Evolutionary conservation across 2,797 vertebrate species (phyloP).

Genomic region (Alca torda): DNA sequence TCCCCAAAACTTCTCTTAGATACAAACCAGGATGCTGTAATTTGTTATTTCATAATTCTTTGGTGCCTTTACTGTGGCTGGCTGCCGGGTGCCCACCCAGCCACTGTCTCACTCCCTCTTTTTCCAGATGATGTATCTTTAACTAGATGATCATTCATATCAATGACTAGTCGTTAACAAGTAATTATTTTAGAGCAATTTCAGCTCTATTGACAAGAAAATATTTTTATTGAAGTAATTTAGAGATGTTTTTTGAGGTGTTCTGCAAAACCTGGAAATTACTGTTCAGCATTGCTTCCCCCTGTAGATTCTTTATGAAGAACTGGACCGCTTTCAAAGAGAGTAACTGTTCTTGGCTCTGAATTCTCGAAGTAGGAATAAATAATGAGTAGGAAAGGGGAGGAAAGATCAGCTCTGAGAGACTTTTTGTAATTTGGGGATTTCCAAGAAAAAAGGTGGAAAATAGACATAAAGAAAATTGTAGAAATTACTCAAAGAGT

Average conservation of each 20-base stretch:
- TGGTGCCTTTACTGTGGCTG: background rate
- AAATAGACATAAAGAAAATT: background rate
- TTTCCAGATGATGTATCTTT: background rate
- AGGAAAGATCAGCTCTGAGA: background rate
- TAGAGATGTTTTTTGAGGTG: background rate
- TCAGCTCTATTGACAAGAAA: background rate
- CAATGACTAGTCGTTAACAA: background rate
- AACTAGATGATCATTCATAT: background rate
- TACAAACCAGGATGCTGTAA: background rate
- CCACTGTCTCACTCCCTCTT: background rate
- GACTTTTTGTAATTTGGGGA: background rate
- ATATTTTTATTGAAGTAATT: background rate
- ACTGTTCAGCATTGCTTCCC: background rate
- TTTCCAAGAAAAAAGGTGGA: background rate
- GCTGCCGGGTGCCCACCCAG: background rate
- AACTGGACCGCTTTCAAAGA: background rate
- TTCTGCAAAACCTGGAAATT: background rate
- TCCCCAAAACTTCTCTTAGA: background rate
- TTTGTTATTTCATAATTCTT: background rate
- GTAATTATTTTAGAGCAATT: background rate
- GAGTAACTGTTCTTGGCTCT: background rate
- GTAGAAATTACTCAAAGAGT: background rate
- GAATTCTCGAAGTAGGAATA: background rate
- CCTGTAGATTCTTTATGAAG: background rate
- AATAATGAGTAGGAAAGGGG: background rate